A percentile compares a stretch with the other conserved stretches of the same genome.
These are phyloP conservation scores for Torymus auratus DNA, from an alignment of 2,888 invertebrate species.

Conservation along the genomic window DNA sequence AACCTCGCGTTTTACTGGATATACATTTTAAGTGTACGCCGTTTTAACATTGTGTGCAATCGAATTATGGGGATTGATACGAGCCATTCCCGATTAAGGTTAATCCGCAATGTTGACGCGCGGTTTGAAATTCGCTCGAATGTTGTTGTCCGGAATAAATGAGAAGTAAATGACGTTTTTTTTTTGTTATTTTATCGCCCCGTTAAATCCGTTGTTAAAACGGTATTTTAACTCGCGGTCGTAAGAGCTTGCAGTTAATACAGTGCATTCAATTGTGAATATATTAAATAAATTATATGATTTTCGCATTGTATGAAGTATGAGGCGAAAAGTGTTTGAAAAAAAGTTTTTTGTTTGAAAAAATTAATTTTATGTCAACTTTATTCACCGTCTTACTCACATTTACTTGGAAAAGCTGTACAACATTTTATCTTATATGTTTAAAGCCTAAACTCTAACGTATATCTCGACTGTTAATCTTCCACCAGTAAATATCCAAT, in stretches of 20 bases:
- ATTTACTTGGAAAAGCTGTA: too few species aligned
- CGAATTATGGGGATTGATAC: slow-evolving; percentile 37
- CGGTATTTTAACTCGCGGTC: background rate
- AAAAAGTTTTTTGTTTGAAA: too few species aligned
- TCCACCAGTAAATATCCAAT: too few species aligned
- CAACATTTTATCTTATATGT: too few species aligned
- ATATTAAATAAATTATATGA: too few species aligned
- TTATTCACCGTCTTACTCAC: too few species aligned
- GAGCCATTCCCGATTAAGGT: slow-evolving; percentile 33
- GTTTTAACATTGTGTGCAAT: slow-evolving; percentile 12
- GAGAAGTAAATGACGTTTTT: slow-evolving; percentile 19
- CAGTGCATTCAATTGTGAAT: background rate
- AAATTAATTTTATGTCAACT: too few species aligned
- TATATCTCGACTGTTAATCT: too few species aligned
- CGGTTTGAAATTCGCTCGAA: slow-evolving; percentile 3
- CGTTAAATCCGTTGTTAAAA: background rate
- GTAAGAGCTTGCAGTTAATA: background rate
- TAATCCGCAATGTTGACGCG: slow-evolving; percentile 8
- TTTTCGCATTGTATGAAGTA: too few species aligned
- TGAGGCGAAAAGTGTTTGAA: too few species aligned
- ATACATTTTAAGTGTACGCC: background rate
- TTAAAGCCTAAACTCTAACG: too few species aligned
- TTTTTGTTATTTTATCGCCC: background rate
- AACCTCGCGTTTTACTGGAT: background rate
- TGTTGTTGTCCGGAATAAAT: slow-evolving; percentile 28